A percentile compares a stretch with the other conserved stretches of the same genome.
phyloP scores from a whole-genome alignment of 2,888 invertebrate genomes.

The Idaea dimidiata region DNA sequence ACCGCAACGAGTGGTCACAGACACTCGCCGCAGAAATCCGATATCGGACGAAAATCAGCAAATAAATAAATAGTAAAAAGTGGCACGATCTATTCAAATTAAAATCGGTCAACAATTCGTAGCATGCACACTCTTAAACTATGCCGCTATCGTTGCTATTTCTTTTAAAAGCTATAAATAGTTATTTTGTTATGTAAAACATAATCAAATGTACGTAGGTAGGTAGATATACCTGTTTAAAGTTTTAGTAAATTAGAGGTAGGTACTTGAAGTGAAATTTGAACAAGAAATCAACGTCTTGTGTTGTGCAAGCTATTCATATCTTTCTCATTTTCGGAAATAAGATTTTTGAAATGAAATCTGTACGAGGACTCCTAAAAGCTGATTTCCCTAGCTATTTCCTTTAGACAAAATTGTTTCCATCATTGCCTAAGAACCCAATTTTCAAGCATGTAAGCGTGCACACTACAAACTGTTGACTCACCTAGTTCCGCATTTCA shows the following conservation, averaged over 20 bases:
- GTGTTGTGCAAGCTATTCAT: no score
- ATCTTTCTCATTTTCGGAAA: background rate
- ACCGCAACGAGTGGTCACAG: no score
- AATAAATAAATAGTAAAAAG: no score
- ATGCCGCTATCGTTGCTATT: background rate
- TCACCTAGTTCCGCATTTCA: constrained; percentile 72
- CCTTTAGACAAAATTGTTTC: background rate
- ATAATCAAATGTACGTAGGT: background rate
- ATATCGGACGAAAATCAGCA: no score
- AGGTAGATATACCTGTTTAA: background rate
- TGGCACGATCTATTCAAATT: no score
- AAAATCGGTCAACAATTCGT: background rate
- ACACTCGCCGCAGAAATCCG: no score
- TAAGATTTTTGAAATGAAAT: background rate
- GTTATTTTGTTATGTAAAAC: background rate
- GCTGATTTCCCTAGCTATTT: background rate
- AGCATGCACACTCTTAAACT: background rate
- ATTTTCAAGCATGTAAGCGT: constrained; percentile 45
- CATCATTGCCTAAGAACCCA: background rate
- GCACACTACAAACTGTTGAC: constrained; percentile 53
- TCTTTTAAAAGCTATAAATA: background rate
- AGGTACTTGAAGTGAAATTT: background rate
- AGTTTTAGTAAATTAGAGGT: background rate
- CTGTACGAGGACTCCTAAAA: background rate
- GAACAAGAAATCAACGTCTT: background rate